Evolutionary conservation across 2,888 invertebrate species (phyloP).

Genomic region (Leptarthrus brevirostris): DNA sequence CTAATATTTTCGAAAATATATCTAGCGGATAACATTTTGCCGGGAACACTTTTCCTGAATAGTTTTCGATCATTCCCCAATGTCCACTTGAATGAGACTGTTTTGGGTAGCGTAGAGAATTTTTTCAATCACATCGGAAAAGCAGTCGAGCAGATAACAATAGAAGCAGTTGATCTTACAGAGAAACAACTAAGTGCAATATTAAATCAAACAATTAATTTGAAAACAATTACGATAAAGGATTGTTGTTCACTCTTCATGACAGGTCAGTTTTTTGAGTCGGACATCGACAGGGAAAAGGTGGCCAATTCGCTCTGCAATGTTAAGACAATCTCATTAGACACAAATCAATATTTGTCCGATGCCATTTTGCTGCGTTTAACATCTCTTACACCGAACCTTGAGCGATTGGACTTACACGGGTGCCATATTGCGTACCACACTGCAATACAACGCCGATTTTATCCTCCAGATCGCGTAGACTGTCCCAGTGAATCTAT

Average conservation of each 20-base stretch:
- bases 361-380: slow-evolving; percentile 79
- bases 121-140: slow-evolving; percentile 74
- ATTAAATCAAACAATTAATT: slow-evolving; percentile 70
- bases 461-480: slow-evolving; percentile 70
- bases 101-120: slow-evolving; percentile 62
- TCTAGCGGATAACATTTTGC: slow-evolving; percentile 61
- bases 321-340: slow-evolving; percentile 72
- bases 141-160: slow-evolving; percentile 69
- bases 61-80: slow-evolving; percentile 61
- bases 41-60: slow-evolving; percentile 60
- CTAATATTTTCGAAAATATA: slow-evolving; percentile 62
- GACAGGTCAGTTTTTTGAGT: slow-evolving; percentile 77
- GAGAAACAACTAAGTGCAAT: slow-evolving; percentile 74
- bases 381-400: slow-evolving; percentile 71
- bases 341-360: slow-evolving; percentile 77
- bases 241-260: slow-evolving; percentile 79
- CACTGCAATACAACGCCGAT: slow-evolving; percentile 74
- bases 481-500: slow-evolving; percentile 74
- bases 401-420: slow-evolving; percentile 74
- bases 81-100: slow-evolving; percentile 62
- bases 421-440: slow-evolving; percentile 80
- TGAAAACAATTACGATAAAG: slow-evolving; percentile 72
- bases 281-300: slow-evolving; percentile 69
- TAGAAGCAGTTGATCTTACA: slow-evolving; percentile 73
- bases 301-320: slow-evolving; percentile 58